Evolutionary conservation across 1,140 invertebrate genomes (phyloP).

Genomic region (Pissodes strobi): DNA sequence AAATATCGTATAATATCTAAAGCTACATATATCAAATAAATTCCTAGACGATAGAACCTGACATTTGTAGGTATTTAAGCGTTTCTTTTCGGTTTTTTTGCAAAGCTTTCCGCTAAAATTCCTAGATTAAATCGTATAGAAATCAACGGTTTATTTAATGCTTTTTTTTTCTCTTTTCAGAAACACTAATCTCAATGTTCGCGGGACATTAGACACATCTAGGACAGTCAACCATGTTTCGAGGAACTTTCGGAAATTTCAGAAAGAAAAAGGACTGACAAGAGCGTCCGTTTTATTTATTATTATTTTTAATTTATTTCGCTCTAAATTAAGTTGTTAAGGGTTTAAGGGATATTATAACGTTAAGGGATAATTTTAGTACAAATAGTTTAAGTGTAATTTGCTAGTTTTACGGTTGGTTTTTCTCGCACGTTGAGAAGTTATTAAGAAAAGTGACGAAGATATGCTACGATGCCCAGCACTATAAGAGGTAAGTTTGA

Average conservation of each 20-base stretch:
- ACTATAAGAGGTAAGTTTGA: slow-evolving; percentile 55
- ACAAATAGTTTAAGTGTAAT: slow-evolving; percentile 9
- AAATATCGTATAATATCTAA: too few species aligned
- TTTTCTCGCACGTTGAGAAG: neutral
- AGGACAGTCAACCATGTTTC: slow-evolving; percentile 40
- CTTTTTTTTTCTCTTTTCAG: too few species aligned
- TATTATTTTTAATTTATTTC: neutral
- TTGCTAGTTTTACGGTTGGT: slow-evolving; percentile 4
- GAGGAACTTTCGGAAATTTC: slow-evolving; percentile 39
- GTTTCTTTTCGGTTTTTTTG: too few species aligned
- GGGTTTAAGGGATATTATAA: slow-evolving; percentile 21
- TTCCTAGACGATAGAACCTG: too few species aligned
- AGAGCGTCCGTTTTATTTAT: neutral
- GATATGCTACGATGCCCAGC: slow-evolving; percentile 53
- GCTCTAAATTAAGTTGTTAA: slow-evolving; percentile 6
- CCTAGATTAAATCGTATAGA: too few species aligned
- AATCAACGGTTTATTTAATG: too few species aligned
- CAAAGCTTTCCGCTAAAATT: too few species aligned
- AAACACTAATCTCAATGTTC: too few species aligned
- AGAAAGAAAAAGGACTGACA: slow-evolving; percentile 45
- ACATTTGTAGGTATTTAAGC: too few species aligned
- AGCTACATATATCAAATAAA: too few species aligned
- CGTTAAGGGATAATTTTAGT: neutral
- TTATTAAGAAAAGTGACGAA: slow-evolving; percentile 17
- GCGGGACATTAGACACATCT: too few species aligned